Evolutionary conservation across 2,888 invertebrate genomes (phyloP).

Genomic region (Teleogryllus oceanicus): DNA sequence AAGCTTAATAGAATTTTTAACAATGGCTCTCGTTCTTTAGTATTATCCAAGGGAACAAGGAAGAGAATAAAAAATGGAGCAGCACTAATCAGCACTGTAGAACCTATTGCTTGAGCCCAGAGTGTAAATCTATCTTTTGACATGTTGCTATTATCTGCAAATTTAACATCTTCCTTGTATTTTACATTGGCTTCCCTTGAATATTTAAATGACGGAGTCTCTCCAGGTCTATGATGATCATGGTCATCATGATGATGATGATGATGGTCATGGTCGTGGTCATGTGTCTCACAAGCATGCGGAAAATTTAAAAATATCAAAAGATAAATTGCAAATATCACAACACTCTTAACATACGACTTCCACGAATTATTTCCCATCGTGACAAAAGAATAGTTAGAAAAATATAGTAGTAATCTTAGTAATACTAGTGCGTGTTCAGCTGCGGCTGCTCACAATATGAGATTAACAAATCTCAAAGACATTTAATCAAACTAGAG

Average conservation of each 20-base stretch:
- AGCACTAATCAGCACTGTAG: slow-evolving; percentile 90
- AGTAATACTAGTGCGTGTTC: too few relatives aligned
- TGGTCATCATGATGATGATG: slow-evolving; percentile 39
- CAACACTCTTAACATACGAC: slow-evolving; percentile 44
- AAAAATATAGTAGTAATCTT: background rate
- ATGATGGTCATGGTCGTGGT: slow-evolving; percentile 40
- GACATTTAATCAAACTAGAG: too few relatives aligned
- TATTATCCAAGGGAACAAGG: slow-evolving; percentile 87
- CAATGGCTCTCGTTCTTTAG: slow-evolving; percentile 76
- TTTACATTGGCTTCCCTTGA: slow-evolving; percentile 65
- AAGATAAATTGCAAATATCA: slow-evolving; percentile 42
- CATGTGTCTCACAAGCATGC: slow-evolving; percentile 43
- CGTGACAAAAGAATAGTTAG: background rate
- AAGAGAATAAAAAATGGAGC: slow-evolving; percentile 92
- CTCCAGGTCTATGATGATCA: slow-evolving; percentile 51
- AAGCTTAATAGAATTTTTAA: slow-evolving; percentile 88
- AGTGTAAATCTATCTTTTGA: slow-evolving; percentile 43
- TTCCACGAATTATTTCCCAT: background rate
- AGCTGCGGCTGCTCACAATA: too few relatives aligned
- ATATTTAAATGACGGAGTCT: slow-evolving; percentile 78
- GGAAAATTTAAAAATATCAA: slow-evolving; percentile 46
- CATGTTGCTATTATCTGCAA: slow-evolving; percentile 29
- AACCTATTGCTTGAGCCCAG: slow-evolving; percentile 80
- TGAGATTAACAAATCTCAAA: too few relatives aligned
- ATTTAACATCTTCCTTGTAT: slow-evolving; percentile 22